Conservation (phyloP, 2,797 vertebrate genomes). For the Sandelia bainsii region DNA sequence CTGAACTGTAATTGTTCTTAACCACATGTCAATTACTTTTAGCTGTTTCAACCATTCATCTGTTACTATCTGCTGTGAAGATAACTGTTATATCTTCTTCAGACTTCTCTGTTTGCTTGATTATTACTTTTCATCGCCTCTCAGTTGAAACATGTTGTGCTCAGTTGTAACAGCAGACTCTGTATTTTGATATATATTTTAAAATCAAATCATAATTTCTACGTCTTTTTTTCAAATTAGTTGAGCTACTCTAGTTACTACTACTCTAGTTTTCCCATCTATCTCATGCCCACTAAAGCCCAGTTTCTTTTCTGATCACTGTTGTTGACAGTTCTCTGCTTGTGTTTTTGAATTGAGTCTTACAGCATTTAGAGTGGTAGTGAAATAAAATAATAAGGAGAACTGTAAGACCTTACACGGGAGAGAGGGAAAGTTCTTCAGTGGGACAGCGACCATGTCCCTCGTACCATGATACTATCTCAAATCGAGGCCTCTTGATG, state of each 20-base stretch:
- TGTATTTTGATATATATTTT: too few relatives aligned
- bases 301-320: neutral
- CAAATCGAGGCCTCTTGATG: constrained; percentile 44
- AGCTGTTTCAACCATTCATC: too few relatives aligned
- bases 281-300: neutral
- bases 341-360: constrained; percentile 7
- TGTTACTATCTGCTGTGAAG: too few relatives aligned
- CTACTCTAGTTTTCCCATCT: neutral
- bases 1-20: too few relatives aligned
- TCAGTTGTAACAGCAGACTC: too few relatives aligned
- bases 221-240: neutral
- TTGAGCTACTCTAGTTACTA: neutral
- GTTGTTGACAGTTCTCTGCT: neutral
- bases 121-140: too few relatives aligned
- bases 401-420: constrained; percentile 6
- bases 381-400: too few relatives aligned
- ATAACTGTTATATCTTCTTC: too few relatives aligned
- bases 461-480: constrained; percentile 46
- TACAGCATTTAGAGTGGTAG: neutral
- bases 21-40: too few relatives aligned
- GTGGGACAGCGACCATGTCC: constrained; percentile 11
- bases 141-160: too few relatives aligned
- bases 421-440: constrained; percentile 10
- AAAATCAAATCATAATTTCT: neutral
- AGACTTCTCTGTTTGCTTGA: too few relatives aligned